Evolutionary conservation across 2,113 vertebrate genomes (phyloP), one percentile per base, ranked within the genome.

Genomic region (Pycnonotus jocosus): DNA sequence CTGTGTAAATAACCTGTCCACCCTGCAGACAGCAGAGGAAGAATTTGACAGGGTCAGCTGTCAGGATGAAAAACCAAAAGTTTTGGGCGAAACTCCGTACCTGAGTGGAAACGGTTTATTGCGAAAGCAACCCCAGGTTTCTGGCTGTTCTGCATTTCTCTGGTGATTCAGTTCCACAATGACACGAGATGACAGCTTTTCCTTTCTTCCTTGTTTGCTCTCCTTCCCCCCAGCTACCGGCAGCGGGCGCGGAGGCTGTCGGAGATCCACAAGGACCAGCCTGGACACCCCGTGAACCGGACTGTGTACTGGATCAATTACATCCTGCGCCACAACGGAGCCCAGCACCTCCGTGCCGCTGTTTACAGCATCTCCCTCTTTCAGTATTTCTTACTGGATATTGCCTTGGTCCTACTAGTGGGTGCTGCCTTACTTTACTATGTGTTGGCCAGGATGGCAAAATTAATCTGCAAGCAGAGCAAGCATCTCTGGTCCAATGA

Each of bases 261-360:
- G 6, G 98, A 98, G 94, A 99, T 99, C 95, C 99, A 99, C 97
- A 99, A 98, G 98, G 99, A 99, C 96, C 99, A 99, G 89, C 99
- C 99, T 0, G 99, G 98, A 18, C 99, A 99, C 87, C 99, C 99
- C 0, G 98, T 99, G 76, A 98, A 98, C 90, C 98, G 99, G 72
- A 99, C 99, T 12, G 97, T 98, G 23, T 99, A 99, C 95, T 99
- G 99, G 99, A 99, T 99, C 81, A 98, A 98, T 95, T 99, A 99
- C 95, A 98, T 99, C 76, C 98, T 99, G 56, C 99, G 99, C 58
- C 99, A 99, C 97, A 96, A 98, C 0, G 99, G 99, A 80, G 99
- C 99, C 38, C 97, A 98, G 44, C 99, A 99, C 97, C 98, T 99
- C 44, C 99, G 99, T 85, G 98, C 99, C 0, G 98, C 99, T 22